Base-by-base conservation (phyloP, 2,888 invertebrate species). In the Folsomia manolachei region DNA sequence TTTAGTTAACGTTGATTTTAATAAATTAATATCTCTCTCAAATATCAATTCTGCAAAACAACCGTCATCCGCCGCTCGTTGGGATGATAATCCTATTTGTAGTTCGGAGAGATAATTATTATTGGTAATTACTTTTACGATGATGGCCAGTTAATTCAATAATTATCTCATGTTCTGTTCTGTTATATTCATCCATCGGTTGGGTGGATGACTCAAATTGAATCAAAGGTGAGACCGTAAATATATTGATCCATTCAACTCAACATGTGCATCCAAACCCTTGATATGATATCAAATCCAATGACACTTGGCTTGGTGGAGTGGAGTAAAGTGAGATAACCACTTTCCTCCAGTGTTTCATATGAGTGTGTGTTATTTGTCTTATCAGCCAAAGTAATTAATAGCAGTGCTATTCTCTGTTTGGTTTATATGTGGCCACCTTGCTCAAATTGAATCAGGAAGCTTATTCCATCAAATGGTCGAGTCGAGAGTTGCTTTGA, bases 371-470 rank as follows among this genome's bases (percentile, higher is more conserved):
- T 39, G 39, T 39, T 39, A 39, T 39, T 56, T 21, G 4, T 56
- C 56, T 56, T 56, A 56, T 56, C 56, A 56, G 56, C 56, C 56
- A 56, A 39, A 56, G 56, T 56, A 56, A 56, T 56, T 56, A 56
- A 56, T 56, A 56, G 21, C 56, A 56, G 56, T 7, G n/a, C n/a
- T 56, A 56, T 14, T n/a, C 56, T 39, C 39, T 39, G 39, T 14
- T 39, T 39, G 39, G 7, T 9, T n/a, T n/a, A 51, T 9, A 51
- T 51, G 51, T 18, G 18, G 9, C 51, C 9, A 51, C 9, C 18
- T 9, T 51, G 51, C 51, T 18, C 51, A 51, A 51, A 51, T 51
- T 18, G 18, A 18, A 51, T 9, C 18, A 51, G 9, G 51, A 18
- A 51, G 51, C 9, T 51, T 51, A 51, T 51, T 9, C 9, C 9